Percentiles rank a stretch among this genome's conserved stretches.
These are phyloP conservation scores for Puntigrus tetrazona DNA, from an alignment of 2,113 vertebrate genomes.

Conservation along the genomic window DNA sequence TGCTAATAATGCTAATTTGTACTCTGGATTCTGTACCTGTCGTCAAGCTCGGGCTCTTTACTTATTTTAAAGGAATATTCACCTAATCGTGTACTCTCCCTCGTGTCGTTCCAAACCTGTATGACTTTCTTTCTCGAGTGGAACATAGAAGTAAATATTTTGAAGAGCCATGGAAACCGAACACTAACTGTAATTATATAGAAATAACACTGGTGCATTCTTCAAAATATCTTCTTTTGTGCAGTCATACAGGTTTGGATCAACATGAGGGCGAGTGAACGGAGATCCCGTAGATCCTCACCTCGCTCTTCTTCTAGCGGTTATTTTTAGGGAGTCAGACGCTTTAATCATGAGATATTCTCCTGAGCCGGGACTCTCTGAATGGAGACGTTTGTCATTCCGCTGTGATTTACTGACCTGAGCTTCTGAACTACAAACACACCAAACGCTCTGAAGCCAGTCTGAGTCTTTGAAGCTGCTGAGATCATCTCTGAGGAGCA, in stretches of 20 bases:
- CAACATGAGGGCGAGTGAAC: background rate
- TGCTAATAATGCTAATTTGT: too few species aligned
- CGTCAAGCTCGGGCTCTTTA: background rate
- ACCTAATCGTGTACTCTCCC: background rate
- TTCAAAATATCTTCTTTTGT: background rate
- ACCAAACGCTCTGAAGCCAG: background rate
- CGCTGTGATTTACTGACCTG: slow-evolving; percentile 28
- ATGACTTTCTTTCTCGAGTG: background rate
- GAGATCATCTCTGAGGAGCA: background rate
- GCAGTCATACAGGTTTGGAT: background rate
- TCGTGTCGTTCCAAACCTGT: background rate
- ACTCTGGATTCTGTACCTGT: background rate
- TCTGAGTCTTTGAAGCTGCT: background rate
- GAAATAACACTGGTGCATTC: background rate
- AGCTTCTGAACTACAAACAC: background rate
- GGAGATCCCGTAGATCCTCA: background rate
- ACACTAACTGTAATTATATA: background rate
- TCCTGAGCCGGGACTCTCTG: background rate
- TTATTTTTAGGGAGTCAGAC: slow-evolving; percentile 44
- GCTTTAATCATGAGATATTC: slow-evolving; percentile 50
- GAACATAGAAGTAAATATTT: background rate
- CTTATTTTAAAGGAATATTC: background rate
- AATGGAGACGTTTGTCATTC: slow-evolving; percentile 53
- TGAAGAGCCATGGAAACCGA: background rate
- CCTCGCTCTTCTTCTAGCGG: slow-evolving; percentile 1